phyloP scores from a whole-genome alignment of 2,113 vertebrate genomes.

The Crypturellus undulatus region DNA sequence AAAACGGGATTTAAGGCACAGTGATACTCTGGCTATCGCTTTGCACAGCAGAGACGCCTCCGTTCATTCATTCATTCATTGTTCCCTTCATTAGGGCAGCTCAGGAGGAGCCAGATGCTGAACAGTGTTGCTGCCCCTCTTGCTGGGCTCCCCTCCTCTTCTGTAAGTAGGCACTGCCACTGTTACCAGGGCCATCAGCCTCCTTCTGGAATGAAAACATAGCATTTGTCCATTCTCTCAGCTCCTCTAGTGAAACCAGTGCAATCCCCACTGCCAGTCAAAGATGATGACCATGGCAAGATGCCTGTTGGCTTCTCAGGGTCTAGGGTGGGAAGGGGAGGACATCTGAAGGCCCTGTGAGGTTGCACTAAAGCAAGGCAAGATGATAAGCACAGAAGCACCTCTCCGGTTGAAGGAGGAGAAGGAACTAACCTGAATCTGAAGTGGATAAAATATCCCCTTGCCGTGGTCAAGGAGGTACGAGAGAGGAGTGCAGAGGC shows the following conservation, averaged over 20 bases:
- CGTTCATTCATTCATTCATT: neutral
- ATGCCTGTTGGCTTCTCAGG: neutral
- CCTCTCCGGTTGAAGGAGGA: neutral
- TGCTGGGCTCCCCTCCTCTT: neutral
- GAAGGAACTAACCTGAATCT: neutral
- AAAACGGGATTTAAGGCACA: neutral
- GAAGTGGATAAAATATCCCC: neutral
- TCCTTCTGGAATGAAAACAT: neutral
- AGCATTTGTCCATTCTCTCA: neutral
- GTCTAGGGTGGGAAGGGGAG: neutral
- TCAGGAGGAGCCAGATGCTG: neutral
- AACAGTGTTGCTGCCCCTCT: neutral
- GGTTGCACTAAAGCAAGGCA: rapidly evolving
- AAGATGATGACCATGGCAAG: neutral
- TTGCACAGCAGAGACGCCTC: neutral
- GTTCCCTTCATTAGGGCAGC: neutral
- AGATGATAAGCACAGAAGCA: neutral
- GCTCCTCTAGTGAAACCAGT: neutral
- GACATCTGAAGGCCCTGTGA: neutral
- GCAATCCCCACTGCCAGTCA: neutral
- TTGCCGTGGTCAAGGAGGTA: neutral
- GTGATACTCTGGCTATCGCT: neutral
- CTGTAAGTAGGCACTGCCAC: neutral
- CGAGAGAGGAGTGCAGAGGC: neutral
- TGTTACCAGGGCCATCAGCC: neutral